Conservation (phyloP, 2,113 vertebrate species). For the Podarcis raffonei region DNA sequence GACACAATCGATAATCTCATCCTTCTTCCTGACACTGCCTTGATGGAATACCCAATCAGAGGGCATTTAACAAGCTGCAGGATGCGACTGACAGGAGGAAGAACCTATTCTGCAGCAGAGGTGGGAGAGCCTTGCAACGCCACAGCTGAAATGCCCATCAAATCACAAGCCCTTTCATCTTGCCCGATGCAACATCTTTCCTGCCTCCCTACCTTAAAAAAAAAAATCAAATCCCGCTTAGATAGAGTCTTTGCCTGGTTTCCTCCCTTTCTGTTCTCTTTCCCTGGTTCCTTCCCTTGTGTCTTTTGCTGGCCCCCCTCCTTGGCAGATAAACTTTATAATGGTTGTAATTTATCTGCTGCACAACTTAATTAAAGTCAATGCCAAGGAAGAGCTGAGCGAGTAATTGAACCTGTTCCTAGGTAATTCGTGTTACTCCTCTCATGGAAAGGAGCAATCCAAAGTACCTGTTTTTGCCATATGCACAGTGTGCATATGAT, state of each 20-base stretch:
- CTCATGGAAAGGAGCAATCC: background rate
- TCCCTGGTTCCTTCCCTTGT: accelerated
- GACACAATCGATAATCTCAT: background rate
- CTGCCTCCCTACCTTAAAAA: background rate
- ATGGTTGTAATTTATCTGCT: constrained; percentile 48
- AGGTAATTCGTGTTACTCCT: constrained; percentile 1
- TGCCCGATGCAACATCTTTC: background rate
- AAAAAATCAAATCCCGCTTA: too few species aligned
- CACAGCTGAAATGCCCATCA: background rate
- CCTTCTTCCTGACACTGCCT: background rate
- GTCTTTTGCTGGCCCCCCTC: background rate
- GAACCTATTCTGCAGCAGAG: background rate
- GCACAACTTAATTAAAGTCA: constrained; percentile 60
- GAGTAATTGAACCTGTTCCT: background rate
- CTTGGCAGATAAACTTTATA: constrained; percentile 26
- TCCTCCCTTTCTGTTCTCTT: background rate
- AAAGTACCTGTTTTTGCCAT: background rate
- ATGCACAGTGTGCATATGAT: background rate
- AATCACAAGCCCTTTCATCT: background rate
- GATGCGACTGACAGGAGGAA: accelerated
- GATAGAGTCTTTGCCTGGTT: background rate
- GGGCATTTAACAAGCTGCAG: constrained; percentile 21
- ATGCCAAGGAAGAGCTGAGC: background rate
- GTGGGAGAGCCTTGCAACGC: background rate
- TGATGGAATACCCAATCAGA: constrained; percentile 35